Conservation (phyloP, 2,797 vertebrate genomes). For the Poeciliopsis presidionis region DNA sequence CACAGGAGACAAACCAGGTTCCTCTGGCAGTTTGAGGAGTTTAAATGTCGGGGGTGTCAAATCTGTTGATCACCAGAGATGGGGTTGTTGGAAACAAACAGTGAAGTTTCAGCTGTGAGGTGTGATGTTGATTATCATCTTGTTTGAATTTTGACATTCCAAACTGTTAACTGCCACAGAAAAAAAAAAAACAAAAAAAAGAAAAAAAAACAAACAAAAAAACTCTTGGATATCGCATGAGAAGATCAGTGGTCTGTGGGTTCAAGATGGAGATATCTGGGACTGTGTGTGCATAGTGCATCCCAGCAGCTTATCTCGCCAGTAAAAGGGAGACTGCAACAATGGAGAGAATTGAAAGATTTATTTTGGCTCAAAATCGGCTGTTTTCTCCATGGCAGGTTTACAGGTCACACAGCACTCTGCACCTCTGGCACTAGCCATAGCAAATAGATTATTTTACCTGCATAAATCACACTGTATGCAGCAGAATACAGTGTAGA, state of each 20-base stretch:
- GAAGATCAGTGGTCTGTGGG: slow-evolving; percentile 21
- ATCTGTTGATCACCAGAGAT: slow-evolving; percentile 7
- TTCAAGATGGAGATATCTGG: slow-evolving; percentile 25
- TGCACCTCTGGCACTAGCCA: slow-evolving; percentile 4
- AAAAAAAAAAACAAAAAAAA: background rate
- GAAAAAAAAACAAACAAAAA: background rate
- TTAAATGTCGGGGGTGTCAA: slow-evolving; percentile 25
- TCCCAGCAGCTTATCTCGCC: slow-evolving; percentile 21
- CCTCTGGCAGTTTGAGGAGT: slow-evolving; percentile 10
- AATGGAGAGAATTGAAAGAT: slow-evolving; percentile 32
- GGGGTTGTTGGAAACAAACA: background rate
- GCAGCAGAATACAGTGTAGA: slow-evolving; percentile 12
- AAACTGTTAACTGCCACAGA: slow-evolving; percentile 9
- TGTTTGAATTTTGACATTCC: background rate
- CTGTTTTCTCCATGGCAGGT: slow-evolving; percentile 22
- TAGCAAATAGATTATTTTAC: slow-evolving; percentile 22
- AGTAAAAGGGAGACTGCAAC: slow-evolving; percentile 31
- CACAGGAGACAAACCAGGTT: slow-evolving; percentile 6
- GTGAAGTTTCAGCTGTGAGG: background rate
- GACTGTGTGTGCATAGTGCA: slow-evolving; percentile 13
- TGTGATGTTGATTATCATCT: slow-evolving; percentile 9
- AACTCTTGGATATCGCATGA: background rate
- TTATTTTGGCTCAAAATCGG: slow-evolving; percentile 27
- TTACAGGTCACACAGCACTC: slow-evolving; percentile 22
- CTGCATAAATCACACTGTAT: slow-evolving; percentile 5